Base-by-base conservation (phyloP, 2,797 vertebrate species). In the Spheniscus humboldti region DNA sequence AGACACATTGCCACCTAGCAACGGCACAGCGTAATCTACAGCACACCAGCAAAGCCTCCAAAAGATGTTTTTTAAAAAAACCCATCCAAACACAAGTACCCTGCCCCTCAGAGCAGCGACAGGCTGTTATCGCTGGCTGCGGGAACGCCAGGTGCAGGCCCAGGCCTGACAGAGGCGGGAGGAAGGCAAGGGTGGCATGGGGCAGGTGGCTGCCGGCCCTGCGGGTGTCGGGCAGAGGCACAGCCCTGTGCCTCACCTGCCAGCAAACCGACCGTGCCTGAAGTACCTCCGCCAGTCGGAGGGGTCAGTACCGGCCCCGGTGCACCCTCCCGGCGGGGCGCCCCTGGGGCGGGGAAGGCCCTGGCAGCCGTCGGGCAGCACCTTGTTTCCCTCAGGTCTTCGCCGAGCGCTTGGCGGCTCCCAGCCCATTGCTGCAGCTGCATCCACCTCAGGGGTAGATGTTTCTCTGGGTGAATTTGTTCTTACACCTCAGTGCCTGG, bases 1-100 rank as follows among this genome's bases (percentile, higher is more conserved):
- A 93, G 73, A 60, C 64, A 92, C 86, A 96, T 35, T 96, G 95
- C 95, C 96, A 94, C 88, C 96, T 97, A 97, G 95, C 95, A 92
- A 79, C 77, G 23, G 79, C 85, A 39, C 88, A 18, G 83, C 2
- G 95, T 67, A 96, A 96, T 88, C 93, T 74, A 69, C 84, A 85
- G 68, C 69, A 89, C 71, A 41, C 41, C 94, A 18, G 91, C 83
- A 45, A 77, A 75, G 47, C 45, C 53, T 53, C 5, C 5, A 17
- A 45, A 56, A 28, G 14, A 18, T 4, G 16, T 9, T 45, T 90
- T 72, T 82, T 72, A 30, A 37, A 43, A 93, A 78, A 75, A 47
- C 20, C 43, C 9, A 10, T 13, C 22, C 50, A 19, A 80, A 55
- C 52, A 1, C 18, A 11, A 14, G 25, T 1, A n/a, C 24, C n/a